Percentiles rank a stretch among this genome's conserved stretches.
phyloP scores from a whole-genome alignment of 2,797 vertebrate species.

The Nyctibius grandis region DNA sequence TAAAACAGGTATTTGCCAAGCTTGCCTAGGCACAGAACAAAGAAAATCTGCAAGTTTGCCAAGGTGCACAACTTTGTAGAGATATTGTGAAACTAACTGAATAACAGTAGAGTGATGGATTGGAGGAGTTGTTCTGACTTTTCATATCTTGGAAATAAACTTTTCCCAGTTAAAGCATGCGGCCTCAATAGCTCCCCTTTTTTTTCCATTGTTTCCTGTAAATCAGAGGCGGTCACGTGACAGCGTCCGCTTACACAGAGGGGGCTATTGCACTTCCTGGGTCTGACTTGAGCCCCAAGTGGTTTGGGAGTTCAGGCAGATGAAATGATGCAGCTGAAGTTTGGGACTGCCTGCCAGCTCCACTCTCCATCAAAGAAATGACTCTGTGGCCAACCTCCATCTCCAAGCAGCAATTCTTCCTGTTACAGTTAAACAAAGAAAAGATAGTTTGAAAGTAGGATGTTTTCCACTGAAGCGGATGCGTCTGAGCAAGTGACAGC shows the following conservation, averaged over 20 bases:
- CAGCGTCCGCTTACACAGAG: neutral
- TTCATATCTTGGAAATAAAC: neutral
- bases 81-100: neutral
- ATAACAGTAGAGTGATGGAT: neutral
- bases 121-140: neutral
- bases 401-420: slow-evolving; percentile 8
- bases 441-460: slow-evolving; percentile 16
- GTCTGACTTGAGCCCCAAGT: neutral
- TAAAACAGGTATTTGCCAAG: neutral
- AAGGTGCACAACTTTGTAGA: neutral
- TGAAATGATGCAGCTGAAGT: slow-evolving; percentile 33
- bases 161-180: neutral
- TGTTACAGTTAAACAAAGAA: slow-evolving; percentile 42
- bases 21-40: neutral
- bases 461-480: neutral
- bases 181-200: neutral
- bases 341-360: neutral
- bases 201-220: neutral
- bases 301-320: neutral
- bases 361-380: neutral
- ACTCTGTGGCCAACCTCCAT: neutral
- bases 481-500: neutral
- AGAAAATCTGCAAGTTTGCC: neutral
- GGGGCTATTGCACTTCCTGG: neutral
- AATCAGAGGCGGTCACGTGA: neutral